Base-by-base conservation (phyloP, 2,797 vertebrate species). In the Pipistrellus nathusii region DNA sequence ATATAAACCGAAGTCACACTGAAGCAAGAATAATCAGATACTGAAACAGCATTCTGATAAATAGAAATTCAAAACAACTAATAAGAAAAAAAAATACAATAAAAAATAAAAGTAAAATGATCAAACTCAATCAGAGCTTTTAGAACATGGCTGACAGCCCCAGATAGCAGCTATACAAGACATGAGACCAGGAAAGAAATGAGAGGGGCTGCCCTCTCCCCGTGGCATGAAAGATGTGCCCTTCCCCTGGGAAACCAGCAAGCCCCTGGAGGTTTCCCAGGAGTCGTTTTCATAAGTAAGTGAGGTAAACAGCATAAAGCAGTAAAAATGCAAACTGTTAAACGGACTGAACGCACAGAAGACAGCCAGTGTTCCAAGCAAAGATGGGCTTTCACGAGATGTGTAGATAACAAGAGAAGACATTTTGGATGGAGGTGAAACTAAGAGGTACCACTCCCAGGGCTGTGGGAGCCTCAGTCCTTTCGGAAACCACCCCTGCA, bases 281-380 rank as follows among this genome's bases (percentile, higher is more conserved):
- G 75, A 86, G 32, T 21, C 59, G 68, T 86, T 90, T 92, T 88
- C 92, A 8, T 68, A 91, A 72, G 30, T 71, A 38, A 80, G 23
- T 57, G 38, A 48, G 41, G 30, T 51, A 88, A 95, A 88, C 3
- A 62, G 9, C 64, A 30, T 27, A 87, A 64, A 27, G 17, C 27
- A 78, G 85, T 48, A 86, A 88, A 92, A 86, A 27, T 17, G 53
- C 17, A 73, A 85, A 51, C 48, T 20, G 48, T 66, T 38, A 68
- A 88, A 91, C 46, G 51, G 27, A 89, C 20, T 66, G 48, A 84
- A 71, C 14, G 35, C 14, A 88, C 21, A 83, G 20, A 78, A 85
- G 15, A 4, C 44, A 55, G 44, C 35, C 35, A 62, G 41, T 51
- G 23, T 75, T 84, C 86, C 62, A 64, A 89, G 48, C 35, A 64